These are phyloP conservation scores for Ochropleura leucogaster DNA, from an alignment of 2,888 invertebrate species.

Conservation along the genomic window DNA sequence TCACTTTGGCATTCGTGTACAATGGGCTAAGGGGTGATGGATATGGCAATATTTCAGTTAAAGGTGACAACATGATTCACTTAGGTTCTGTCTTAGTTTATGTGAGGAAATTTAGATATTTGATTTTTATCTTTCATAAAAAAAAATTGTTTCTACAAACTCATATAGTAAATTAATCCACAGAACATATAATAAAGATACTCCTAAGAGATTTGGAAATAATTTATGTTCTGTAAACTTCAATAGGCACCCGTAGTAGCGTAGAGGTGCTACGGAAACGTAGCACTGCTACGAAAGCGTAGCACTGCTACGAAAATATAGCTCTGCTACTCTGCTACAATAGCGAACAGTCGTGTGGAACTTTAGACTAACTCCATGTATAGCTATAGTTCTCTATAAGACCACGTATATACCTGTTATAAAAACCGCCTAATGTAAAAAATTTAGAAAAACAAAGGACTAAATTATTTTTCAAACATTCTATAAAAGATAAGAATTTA, in stretches of 20 bases:
- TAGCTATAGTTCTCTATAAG: background rate
- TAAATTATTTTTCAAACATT: background rate
- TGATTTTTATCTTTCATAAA: background rate
- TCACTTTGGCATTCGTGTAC: slow-evolving; percentile 50
- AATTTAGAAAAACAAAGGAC: background rate
- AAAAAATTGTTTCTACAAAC: background rate
- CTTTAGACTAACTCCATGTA: background rate
- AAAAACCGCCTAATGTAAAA: too few relatives aligned
- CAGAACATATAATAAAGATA: background rate
- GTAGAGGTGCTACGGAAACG: slow-evolving; percentile 9
- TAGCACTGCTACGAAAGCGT: slow-evolving; percentile 29
- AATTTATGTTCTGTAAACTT: background rate
- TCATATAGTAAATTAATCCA: background rate
- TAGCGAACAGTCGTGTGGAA: slow-evolving; percentile 1
- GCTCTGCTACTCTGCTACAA: slow-evolving; percentile 17
- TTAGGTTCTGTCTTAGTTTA: background rate
- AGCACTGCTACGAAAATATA: slow-evolving; percentile 10
- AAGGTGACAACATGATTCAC: background rate
- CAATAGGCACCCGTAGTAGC: background rate
- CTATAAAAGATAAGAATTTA: background rate
- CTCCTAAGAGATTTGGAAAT: background rate
- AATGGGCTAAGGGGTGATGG: background rate
- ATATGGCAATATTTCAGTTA: slow-evolving; percentile 36
- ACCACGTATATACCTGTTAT: background rate
- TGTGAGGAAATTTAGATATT: background rate